Evolutionary conservation across 2,888 invertebrate species (phyloP), one percentile per base, ranked within the genome.

Genomic region (Gortyna flavago): DNA sequence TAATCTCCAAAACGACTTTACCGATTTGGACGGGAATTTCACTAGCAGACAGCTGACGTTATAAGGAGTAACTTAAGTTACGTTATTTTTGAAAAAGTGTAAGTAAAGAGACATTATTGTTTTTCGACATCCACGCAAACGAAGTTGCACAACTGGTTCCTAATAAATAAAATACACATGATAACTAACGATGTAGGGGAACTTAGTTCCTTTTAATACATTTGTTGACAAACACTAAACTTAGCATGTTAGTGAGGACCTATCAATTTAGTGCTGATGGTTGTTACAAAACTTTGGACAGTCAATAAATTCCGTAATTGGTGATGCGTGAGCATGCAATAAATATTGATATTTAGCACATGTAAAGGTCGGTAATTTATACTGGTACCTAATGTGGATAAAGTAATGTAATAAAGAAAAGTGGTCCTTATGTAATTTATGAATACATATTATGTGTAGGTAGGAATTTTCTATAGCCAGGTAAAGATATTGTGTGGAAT

Each of bases 301-400:
- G 0, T 8, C 66, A 68, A 77, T 77, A 77, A 68, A 77, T 68
- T 77, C 25, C 1, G 57, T 59, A 64, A 69, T 64, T 69, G 11
- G 57, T 76, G 75, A 21, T 64, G 13, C 41, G 35, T n/a, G 59
- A 51, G 65, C 51, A 59, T 29, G 38, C 16, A 32, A 66, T 74
- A 57, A 73, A 80, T 80, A 64, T 29, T 74, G 38, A 74, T 74
- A 64, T 51, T 78, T 48, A 78, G 29, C 18, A 8, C 48, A 75
- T 73, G 11, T 73, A 54, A 25, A 38, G 8, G 29, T 38, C 18
- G 29, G 18, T 77, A n/a, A 38, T 69, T 59, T 59, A 38, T 29
- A 61, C 29, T 48, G 41, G 6, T 59, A 35, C 32, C 25, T 11
- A 59, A 35, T 69, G 35, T n/a, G 3, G 35, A 61, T 0, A 62